Base-by-base conservation (phyloP, 1,140 invertebrate species). In the Drosophila simulans region DNA sequence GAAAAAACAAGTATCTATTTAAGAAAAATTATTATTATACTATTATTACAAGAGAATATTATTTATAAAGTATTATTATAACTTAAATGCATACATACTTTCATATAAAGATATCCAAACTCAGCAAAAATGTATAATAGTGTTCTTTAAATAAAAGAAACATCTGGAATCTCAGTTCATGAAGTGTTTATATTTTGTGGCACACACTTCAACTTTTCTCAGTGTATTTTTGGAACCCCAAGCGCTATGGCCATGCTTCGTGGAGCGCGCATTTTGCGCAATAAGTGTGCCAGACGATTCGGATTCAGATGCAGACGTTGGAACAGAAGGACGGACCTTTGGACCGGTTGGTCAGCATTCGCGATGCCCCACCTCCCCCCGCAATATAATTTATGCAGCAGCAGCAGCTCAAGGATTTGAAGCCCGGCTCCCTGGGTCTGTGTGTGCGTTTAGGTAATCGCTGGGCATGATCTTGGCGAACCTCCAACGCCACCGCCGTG, bases 371-470 rank as follows among this genome's bases (percentile, higher is more conserved):
- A 25, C 58, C 65, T 68, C 86, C 58, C 65, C 68, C 86, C 65
- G 70, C 69, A 71, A 57, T 80, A 80, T 89, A 89, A 89, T 89
- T 89, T 89, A 89, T 89, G 77, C 84, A 77, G 84, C 68, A 73
- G 48, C 48, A 51, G 72, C 84, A 73, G 80, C 84, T 89, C 84
- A 89, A 89, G 84, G 84, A 89, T 89, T 80, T 88, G 59, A 65
- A 65, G 72, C 53, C 48, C 48, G 17, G 40, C 69, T 51, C 22
- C 53, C 53, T 42, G 46, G 57, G 63, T 51, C 48, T 64, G 53
- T 63, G 62, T 68, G 77, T 89, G 84, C 84, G 85, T 90, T 89
- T 89, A 89, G 85, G 85, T 89, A 89, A 89, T 89, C 84, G 80
- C 73, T 78, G 71, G 79, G 84, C 83, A 88, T 88, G 84, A 90